These are phyloP conservation scores for Hydrocynus forskahlii DNA, from an alignment of 2,797 vertebrate species.

Conservation along the genomic window DNA sequence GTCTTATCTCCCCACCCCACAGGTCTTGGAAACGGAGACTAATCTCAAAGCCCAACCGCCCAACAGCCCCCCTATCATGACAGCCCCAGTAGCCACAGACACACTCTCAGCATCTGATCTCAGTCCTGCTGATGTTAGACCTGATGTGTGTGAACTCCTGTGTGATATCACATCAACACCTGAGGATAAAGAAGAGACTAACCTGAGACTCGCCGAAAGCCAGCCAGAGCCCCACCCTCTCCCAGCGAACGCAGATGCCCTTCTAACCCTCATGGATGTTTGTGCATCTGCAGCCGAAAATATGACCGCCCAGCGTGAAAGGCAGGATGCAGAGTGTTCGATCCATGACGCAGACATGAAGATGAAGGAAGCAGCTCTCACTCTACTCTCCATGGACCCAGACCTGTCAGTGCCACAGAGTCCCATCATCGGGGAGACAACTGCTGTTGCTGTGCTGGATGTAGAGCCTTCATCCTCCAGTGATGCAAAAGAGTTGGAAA, in stretches of 20 bases:
- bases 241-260: slow-evolving; percentile 71
- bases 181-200: slow-evolving; percentile 59
- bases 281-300: slow-evolving; percentile 67
- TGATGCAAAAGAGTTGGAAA: neutral
- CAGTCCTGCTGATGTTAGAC: slow-evolving; percentile 46
- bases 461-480: slow-evolving; percentile 33
- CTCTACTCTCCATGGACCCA: slow-evolving; percentile 83
- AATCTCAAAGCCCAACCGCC: neutral
- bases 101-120: neutral
- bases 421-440: slow-evolving; percentile 11
- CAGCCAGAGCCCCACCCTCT: slow-evolving; percentile 56
- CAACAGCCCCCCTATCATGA: neutral
- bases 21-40: neutral
- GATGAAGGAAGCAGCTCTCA: slow-evolving; percentile 83
- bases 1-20: neutral
- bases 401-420: slow-evolving; percentile 64
- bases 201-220: slow-evolving; percentile 34
- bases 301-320: neutral
- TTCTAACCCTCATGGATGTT: slow-evolving; percentile 77
- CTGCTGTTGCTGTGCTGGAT: neutral
- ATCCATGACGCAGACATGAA: slow-evolving; percentile 77
- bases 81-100: neutral
- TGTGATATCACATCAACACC: slow-evolving; percentile 79
- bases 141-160: slow-evolving; percentile 71
- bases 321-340: slow-evolving; percentile 48